Base-by-base conservation (phyloP, 2,888 invertebrate species). In the Opisthograptis luteolata region DNA sequence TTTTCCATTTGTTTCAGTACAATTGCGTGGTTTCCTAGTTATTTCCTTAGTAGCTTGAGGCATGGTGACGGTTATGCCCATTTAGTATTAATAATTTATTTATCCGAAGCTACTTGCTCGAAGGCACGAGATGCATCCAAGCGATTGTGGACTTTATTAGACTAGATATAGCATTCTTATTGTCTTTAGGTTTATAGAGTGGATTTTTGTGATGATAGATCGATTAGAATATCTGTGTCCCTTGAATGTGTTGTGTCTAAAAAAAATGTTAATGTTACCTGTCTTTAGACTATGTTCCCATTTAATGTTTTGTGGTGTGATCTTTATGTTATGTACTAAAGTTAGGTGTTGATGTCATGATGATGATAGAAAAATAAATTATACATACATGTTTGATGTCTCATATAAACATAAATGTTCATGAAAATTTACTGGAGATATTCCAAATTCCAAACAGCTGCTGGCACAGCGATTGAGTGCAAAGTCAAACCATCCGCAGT, bases 1-100 rank as follows among this genome's bases (percentile, higher is more conserved):
- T 37, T 32, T 51, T 58, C 42, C 35, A 20, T 34, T 37, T 41
- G 4, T 34, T 25, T 44, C 32, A 36, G 1, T 40, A 35, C 25
- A n/a, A 49, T 34, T 51, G 62, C 55, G 62, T 62, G 62, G 40
- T 45, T 65, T 64, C 63, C 70, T 73, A 64, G 71, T 71, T 68
- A 63, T 69, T 68, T 66, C 62, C 57, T 58, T 82, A 83, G 80
- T 58, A 67, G 87, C 87, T 89, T 87, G 84, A 74, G 81, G 88
- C 87, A 88, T 88, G 89, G 84, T 87, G 84, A 71, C 79, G 84
- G 84, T 75, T 68, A 60, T 56, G 55, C 60, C 71, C 65, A 67
- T 55, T 56, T 43, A 45, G 34, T 19, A 51, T 49, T 37, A n/a
- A n/a, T 35, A 9, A 43, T 45, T 43, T 17, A 44, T 39, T 41